Percentiles rank a stretch among this genome's conserved stretches.
Evolutionary conservation across 2,888 invertebrate species (phyloP).

Genomic region (Volucella zonaria): DNA sequence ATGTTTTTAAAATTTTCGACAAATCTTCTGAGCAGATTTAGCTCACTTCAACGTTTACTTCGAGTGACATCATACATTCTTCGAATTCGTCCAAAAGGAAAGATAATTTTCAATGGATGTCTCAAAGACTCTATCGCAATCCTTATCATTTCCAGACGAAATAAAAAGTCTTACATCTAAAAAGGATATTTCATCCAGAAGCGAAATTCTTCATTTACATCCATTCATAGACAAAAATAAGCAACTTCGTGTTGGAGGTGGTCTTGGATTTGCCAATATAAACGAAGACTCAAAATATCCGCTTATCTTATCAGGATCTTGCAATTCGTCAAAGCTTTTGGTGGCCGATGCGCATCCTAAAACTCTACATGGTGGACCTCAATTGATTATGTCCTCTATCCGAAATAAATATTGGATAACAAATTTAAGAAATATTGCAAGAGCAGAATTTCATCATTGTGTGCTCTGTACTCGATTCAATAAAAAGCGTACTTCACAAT

Average conservation of each 20-base stretch:
- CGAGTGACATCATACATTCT: slow-evolving; percentile 8
- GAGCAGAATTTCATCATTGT: too few relatives aligned
- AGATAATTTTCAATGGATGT: neutral
- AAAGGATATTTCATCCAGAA: slow-evolving; percentile 7
- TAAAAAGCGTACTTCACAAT: too few relatives aligned
- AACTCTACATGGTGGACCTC: slow-evolving; percentile 26
- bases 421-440: too few relatives aligned
- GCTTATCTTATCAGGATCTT: too few relatives aligned
- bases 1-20: neutral
- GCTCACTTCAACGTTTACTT: slow-evolving; percentile 5
- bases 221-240: slow-evolving; percentile 52
- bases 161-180: neutral
- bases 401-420: too few relatives aligned
- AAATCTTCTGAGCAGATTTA: neutral
- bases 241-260: slow-evolving; percentile 40
- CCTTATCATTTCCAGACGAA: too few relatives aligned
- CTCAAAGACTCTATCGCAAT: neutral
- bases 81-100: neutral
- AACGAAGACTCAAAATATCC: slow-evolving; percentile 27
- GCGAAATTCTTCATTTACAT: neutral
- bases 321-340: slow-evolving; percentile 1
- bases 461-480: too few relatives aligned
- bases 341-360: slow-evolving; percentile 18
- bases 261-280: slow-evolving; percentile 38
- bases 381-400: slow-evolving; percentile 14